Conservation (phyloP, 2,113 vertebrate species). For the Platysteira castanea region DNA sequence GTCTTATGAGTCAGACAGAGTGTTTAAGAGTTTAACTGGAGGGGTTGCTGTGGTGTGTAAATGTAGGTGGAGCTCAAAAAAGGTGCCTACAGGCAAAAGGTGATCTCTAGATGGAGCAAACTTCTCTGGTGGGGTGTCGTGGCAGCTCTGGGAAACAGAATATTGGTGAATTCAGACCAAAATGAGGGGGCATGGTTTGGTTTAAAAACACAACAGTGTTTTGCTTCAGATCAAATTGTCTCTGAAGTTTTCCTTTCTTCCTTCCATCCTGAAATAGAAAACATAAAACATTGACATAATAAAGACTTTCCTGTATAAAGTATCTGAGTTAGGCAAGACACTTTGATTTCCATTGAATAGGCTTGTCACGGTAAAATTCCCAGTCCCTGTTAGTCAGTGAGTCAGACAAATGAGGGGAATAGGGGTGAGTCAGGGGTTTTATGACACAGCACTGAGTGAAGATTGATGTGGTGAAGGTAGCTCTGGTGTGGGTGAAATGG, state of each 20-base stretch:
- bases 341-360: background rate
- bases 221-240: background rate
- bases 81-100: background rate
- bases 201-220: background rate
- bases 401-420: background rate
- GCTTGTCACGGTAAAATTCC: background rate
- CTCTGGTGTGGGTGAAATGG: background rate
- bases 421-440: background rate
- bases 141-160: background rate
- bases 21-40: background rate
- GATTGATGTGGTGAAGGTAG: background rate
- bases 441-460: background rate
- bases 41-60: background rate
- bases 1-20: background rate
- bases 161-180: background rate
- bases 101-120: background rate
- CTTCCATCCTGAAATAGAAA: background rate
- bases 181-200: background rate
- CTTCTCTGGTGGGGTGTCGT: rapidly evolving
- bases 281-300: background rate
- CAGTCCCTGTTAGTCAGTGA: background rate
- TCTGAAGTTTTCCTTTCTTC: background rate
- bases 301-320: background rate
- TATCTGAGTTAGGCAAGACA: background rate
- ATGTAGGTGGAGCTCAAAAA: background rate